Evolutionary conservation across 2,888 invertebrate genomes (phyloP).

Genomic region (Patella ulyssiponensis): DNA sequence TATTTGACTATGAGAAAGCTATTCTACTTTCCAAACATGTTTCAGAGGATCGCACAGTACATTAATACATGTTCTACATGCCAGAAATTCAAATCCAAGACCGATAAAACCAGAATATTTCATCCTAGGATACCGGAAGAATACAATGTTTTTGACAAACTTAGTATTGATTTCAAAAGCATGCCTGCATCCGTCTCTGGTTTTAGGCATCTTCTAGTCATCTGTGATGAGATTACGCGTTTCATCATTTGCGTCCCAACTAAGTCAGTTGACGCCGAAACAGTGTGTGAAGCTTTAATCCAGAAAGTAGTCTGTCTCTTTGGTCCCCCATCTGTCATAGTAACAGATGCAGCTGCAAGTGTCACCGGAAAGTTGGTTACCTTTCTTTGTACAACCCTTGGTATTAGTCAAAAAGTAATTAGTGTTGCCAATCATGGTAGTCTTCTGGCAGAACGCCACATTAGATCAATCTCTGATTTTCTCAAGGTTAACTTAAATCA

Average conservation of each 20-base stretch:
- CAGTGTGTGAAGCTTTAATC: background rate
- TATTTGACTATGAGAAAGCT: background rate
- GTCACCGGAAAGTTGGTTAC: background rate
- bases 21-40: background rate
- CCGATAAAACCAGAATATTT: background rate
- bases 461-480: conserved; percentile 1
- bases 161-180: background rate
- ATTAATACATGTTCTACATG: background rate
- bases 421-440: background rate
- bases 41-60: background rate
- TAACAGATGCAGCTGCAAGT: background rate
- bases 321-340: background rate
- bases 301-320: background rate
- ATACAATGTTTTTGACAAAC: background rate
- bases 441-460: conserved; percentile 1
- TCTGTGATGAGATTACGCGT: background rate
- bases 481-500: background rate
- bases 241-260: background rate
- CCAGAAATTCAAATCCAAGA: background rate
- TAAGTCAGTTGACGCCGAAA: background rate
- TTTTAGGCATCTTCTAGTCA: background rate
- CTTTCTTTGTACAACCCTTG: background rate
- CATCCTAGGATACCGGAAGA: background rate
- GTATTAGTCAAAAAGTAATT: background rate
- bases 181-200: background rate